Evolutionary conservation across 2,888 invertebrate genomes (phyloP).

Genomic region (Drepana falcataria): DNA sequence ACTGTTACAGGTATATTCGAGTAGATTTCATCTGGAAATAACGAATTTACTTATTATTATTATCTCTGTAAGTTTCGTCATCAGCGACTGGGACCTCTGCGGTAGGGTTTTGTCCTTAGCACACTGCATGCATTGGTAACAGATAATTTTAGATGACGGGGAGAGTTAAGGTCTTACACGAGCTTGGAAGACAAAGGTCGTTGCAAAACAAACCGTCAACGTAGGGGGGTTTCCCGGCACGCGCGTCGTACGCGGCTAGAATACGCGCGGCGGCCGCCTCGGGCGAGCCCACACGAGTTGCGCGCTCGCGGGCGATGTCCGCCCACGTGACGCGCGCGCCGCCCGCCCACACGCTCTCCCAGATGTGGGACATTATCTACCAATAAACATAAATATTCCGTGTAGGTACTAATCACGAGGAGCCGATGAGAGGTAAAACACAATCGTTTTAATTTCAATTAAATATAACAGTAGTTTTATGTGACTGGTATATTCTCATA

Average conservation of each 20-base stretch:
- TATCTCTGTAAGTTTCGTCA: too few relatives aligned
- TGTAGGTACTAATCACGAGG: not conserved
- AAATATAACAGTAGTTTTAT: too few relatives aligned
- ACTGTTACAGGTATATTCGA: constrained; percentile 55
- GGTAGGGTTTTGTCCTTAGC: too few relatives aligned
- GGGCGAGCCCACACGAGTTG: constrained; percentile 38
- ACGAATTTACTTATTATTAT: constrained; percentile 2
- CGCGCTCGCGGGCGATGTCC: constrained; percentile 82
- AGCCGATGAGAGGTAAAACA: too few relatives aligned
- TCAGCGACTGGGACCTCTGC: too few relatives aligned
- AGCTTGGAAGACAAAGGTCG: not conserved
- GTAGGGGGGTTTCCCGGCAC: constrained; percentile 13
- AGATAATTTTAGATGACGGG: too few relatives aligned
- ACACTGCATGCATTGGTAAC: too few relatives aligned
- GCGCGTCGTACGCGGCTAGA: constrained; percentile 23
- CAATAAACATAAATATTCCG: constrained; percentile 11
- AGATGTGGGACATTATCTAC: constrained; percentile 87
- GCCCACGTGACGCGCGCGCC: constrained; percentile 80
- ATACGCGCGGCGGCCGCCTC: constrained; percentile 28
- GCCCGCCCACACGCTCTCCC: constrained; percentile 82
- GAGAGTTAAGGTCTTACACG: not conserved
- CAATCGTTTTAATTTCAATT: too few relatives aligned
- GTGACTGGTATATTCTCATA: too few relatives aligned
- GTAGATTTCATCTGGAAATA: constrained; percentile 58
- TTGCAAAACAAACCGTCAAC: constrained; percentile 21